These are phyloP conservation scores for Nyleta sp. DNA, from an alignment of 2,888 invertebrate genomes.

Conservation along the genomic window DNA sequence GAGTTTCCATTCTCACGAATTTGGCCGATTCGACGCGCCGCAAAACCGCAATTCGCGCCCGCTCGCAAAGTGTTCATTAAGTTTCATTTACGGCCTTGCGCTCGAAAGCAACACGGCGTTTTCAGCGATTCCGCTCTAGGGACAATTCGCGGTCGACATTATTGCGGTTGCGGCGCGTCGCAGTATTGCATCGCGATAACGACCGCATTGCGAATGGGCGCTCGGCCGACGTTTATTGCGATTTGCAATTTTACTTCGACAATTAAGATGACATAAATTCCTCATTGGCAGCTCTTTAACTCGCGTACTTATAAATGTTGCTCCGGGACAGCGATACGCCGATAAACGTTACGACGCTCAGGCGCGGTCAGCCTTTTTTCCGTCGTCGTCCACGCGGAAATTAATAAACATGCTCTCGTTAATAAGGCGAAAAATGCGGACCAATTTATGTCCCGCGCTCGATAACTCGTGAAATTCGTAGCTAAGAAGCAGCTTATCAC, in stretches of 20 bases:
- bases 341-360: slow-evolving; percentile 27
- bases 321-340: slow-evolving; percentile 12
- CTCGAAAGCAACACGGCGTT: no score
- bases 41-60: slow-evolving; percentile 43
- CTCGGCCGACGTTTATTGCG: slow-evolving; percentile 44
- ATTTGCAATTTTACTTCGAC: slow-evolving; percentile 39
- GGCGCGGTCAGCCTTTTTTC: slow-evolving; percentile 7
- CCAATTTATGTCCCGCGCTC: slow-evolving; percentile 11
- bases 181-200: no score
- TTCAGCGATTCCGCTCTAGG: no score
- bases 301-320: slow-evolving; percentile 19
- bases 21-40: neutral
- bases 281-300: slow-evolving; percentile 36
- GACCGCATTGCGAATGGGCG: no score
- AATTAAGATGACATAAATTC: slow-evolving; percentile 47
- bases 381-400: slow-evolving; percentile 10
- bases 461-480: slow-evolving; percentile 16
- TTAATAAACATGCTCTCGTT: slow-evolving; percentile 31
- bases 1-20: slow-evolving; percentile 14
- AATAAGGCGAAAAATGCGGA: slow-evolving; percentile 15
- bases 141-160: no score
- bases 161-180: no score
- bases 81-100: slow-evolving; percentile 32
- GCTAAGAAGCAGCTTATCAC: slow-evolving; percentile 18
- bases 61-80: slow-evolving; percentile 35